Percentiles rank a stretch among this genome's conserved stretches.
Evolutionary conservation across 1,140 invertebrate species (phyloP).

Genomic region (Cardiocondyla obscurior): DNA sequence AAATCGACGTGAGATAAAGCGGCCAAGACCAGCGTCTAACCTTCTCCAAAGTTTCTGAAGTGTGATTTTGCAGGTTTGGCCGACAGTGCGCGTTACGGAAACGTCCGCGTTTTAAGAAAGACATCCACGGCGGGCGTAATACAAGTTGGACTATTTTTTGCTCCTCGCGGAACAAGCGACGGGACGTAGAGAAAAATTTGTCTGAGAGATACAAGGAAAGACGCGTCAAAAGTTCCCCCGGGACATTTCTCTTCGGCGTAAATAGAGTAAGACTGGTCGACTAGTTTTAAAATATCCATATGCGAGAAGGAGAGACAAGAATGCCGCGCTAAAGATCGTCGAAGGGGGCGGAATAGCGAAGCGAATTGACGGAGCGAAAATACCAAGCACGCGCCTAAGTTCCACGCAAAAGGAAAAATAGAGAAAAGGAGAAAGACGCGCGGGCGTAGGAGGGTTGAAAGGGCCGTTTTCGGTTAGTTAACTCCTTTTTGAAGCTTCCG

Average conservation of each 20-base stretch:
- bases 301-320: not conserved
- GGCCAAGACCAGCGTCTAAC: not conserved
- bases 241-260: not conserved
- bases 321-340: not conserved
- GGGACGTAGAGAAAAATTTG: not conserved
- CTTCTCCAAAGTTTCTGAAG: not conserved
- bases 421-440: not conserved
- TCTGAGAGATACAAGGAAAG: not conserved
- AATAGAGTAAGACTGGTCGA: conserved; percentile 13
- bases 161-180: not conserved
- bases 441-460: not conserved
- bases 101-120: conserved; percentile 25
- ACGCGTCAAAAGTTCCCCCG: not conserved
- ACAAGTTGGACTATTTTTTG: conserved; percentile 33
- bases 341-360: not conserved
- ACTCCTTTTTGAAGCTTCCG: not conserved
- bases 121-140: not conserved
- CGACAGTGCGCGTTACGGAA: not conserved
- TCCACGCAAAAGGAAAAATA: not conserved
- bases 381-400: not conserved
- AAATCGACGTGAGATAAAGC: not conserved
- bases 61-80: not conserved
- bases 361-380: not conserved
- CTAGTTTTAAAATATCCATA: not conserved
- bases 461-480: conserved; percentile 39